Base-by-base conservation (phyloP, 2,888 invertebrate species). In the Mythimna albipuncta region DNA sequence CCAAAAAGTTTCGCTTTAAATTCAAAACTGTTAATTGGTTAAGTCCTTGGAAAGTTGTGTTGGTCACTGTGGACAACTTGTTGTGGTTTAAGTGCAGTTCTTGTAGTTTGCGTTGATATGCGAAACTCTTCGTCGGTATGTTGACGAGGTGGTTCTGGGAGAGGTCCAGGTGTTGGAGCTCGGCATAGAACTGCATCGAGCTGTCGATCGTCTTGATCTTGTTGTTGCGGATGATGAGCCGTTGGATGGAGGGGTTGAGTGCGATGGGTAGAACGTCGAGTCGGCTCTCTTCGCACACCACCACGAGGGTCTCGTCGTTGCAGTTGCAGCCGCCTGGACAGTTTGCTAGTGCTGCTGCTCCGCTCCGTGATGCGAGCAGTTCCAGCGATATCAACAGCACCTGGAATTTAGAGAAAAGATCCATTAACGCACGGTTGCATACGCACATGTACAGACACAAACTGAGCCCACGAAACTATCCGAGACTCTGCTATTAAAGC, bases 221-320 rank as follows among this genome's bases (percentile, higher is more conserved):
- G 93, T 98, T 99, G 93, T 98, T 98, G 88, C 98, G 97, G 79
- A 99, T 97, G 85, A 98, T 98, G 88, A 99, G 97, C 69, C 98
- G 97, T 91, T 98, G 98, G 81, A 99, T 98, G 88, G 98, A 98
- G 57, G 99, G 99, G 95, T 99, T 99, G 81, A 99, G 96, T 4
- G 98, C 98, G 89, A 99, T 99, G 77, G 99, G 99, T 78, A 99
- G 97, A 69, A 98, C 98, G 94, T 98, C 98, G 77, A 99, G 97
- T 85, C 98, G 98, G 90, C 98, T 98, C 90, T 97, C 98, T 87
- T 98, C 97, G 94, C 99, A 99, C 84, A 97, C 97, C 64, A 99
- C 99, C 73, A 98, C 98, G 84, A 98, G 97, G 13, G 98, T 98
- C 83, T 98, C 98, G 91, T 99, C 99, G 94, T 99, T 98, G 96